Evolutionary conservation across 2,797 vertebrate genomes (phyloP), one percentile per base, ranked within the genome.

Genomic region (Amphiprion clarkii): DNA sequence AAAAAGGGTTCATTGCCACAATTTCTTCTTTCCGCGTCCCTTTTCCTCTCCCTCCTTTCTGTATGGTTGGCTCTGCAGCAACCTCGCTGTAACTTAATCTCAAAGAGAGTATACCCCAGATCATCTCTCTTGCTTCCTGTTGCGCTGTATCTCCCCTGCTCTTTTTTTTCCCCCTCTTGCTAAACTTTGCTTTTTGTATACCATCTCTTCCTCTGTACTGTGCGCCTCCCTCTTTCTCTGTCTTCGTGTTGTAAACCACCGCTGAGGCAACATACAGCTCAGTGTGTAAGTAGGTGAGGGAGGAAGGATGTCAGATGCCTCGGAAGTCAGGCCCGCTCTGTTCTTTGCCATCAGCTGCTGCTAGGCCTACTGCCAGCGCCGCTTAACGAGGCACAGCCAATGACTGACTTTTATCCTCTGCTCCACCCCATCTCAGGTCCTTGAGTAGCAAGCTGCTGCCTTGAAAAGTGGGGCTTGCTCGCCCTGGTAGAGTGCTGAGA

Each of bases 51-150:
- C 46, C 40, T 21, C 0, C 39, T 54, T 77, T 62, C 65, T 67
- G 23, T 36, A 21, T 25, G 12, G 12, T 27, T 46, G 55, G 36
- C 60, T 68, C n/a, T 27, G 55, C 78, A 39, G 21, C 56, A 74
- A 80, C 46, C 19, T 56, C 8, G 1, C 62, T 80, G 86, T 84
- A 87, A 87, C 71, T 71, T 17, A 39, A 88, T 82, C 75, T 76
- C 39, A 69, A 61, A 62, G 51, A 19, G 44, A 73, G 72, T 23
- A 36, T 53, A 70, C 62, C 67, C 36, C 16, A 62, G 63, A 73
- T 80, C 79, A 67, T 76, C 72, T 84, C 81, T 83, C 79, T 31
- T 10, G 10, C 83, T 89, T 84, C 78, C 81, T 76, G 74, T 87
- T 71, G 33, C 33, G 0, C 61, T 59, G 40, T 23, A 17, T n/a